Evolutionary conservation across 1,140 invertebrate genomes (phyloP), one percentile per base, ranked within the genome.

Genomic region (Brachionus koreanus): DNA sequence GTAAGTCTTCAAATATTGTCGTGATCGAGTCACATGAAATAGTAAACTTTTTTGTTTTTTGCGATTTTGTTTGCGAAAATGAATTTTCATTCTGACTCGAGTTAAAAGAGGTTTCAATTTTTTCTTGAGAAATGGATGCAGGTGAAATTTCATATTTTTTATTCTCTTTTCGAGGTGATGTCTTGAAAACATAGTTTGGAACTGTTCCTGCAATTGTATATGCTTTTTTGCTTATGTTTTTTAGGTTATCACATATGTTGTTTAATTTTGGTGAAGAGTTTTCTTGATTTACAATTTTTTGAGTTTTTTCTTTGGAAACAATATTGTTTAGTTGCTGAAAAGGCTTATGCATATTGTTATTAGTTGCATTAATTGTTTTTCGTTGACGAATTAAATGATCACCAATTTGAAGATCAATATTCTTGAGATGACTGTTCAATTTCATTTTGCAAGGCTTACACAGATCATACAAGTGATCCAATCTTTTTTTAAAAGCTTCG

Each of bases 131-230:
- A 29, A 74, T 25, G 1, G 69, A 74, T 10, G 69, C 37, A 7
- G 69, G 69, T 4, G 69, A 74, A 25, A 74, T 74, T 39, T 74
- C 69, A 35, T 49, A 74, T 74, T 74, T 29, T 29, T 29, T 74
- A 74, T 25, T 43, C 23, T 43, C 37, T 74, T 74, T 74, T 25
- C 16, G 6, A 25, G 69, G 69, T 19, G 69, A 74, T 29, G 69
- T 49, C n/a, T 74, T 74, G 25, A 79, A 79, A 29, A 79, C 76
- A 37, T 61, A 61, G 23, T 23, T 65, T 23, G 76, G 76, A 29
- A 79, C 76, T 16, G 46, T 79, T 23, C 76, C 76, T 35, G 76
- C 76, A n/a, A 79, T 79, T 19, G 76, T 79, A 61, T 79, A 79
- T 10, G 76, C 76, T 79, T 79, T 79, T 63, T 65, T 57, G 76